phyloP scores from a whole-genome alignment of 2,888 invertebrate genomes.

The Melangyna quadrimaculata region DNA sequence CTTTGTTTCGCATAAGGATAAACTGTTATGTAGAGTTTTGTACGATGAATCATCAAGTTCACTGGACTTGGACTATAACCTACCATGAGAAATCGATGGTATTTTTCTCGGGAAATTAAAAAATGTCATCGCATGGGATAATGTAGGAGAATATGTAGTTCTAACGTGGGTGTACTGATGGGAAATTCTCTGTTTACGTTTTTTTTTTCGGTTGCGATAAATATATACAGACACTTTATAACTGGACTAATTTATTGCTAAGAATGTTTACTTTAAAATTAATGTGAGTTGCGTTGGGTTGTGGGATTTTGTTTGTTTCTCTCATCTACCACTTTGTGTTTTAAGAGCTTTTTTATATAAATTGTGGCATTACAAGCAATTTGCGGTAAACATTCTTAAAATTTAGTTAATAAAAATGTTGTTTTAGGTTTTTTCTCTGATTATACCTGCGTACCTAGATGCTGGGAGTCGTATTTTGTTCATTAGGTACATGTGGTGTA shows the following conservation, averaged over 20 bases:
- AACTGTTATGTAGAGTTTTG: conserved; percentile 3
- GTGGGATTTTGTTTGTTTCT: neutral
- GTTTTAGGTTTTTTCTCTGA: neutral
- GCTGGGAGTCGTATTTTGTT: too few species aligned
- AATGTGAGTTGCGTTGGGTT: neutral
- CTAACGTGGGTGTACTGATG: neutral
- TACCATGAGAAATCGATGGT: neutral
- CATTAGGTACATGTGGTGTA: too few species aligned
- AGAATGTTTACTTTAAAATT: neutral
- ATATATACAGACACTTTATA: neutral
- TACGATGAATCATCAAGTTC: conserved; percentile 57
- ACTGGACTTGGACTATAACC: too few species aligned
- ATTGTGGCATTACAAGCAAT: neutral
- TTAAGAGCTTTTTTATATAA: neutral
- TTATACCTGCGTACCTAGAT: too few species aligned
- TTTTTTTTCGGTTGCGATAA: neutral
- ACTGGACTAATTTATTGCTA: conserved; percentile 14
- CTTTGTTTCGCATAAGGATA: conserved; percentile 57
- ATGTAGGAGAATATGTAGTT: neutral
- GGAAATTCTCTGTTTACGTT: neutral
- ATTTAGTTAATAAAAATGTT: neutral
- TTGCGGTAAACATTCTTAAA: neutral
- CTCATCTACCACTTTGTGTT: neutral
- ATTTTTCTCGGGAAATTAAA: conserved; percentile 53
- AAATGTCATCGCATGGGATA: conserved; percentile 21